These are phyloP conservation scores for Diprion similis DNA, from an alignment of 1,140 invertebrate species.

Conservation along the genomic window DNA sequence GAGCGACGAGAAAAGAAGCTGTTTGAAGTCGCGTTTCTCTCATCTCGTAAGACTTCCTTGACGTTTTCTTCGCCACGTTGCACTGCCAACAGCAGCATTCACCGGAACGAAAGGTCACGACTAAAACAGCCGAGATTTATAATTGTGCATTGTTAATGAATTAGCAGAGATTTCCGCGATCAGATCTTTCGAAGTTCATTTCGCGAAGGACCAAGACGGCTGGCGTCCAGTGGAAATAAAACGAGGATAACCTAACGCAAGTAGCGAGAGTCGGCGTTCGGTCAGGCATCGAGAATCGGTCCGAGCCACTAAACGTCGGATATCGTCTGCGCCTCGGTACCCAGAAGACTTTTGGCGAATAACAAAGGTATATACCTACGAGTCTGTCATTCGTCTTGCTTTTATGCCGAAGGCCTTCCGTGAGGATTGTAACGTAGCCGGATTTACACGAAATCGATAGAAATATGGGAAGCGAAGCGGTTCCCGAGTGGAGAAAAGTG, in stretches of 20 bases:
- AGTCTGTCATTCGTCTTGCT: neutral
- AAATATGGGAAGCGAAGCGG: conserved; percentile 47
- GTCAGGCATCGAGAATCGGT: neutral
- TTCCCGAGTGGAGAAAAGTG: conserved; percentile 7
- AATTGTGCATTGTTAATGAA: too few species aligned
- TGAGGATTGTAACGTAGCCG: conserved; percentile 38
- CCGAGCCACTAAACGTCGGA: neutral
- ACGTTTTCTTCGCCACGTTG: conserved; percentile 25
- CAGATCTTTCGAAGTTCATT: neutral
- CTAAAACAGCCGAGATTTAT: neutral
- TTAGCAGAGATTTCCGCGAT: neutral
- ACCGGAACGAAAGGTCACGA: neutral
- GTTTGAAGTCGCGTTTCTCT: conserved; percentile 22
- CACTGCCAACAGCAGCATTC: neutral
- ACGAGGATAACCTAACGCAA: neutral
- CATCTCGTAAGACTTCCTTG: conserved; percentile 50
- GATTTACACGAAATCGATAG: conserved; percentile 59
- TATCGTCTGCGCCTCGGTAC: neutral
- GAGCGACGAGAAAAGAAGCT: neutral
- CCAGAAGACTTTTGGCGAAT: neutral
- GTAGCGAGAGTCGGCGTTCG: neutral
- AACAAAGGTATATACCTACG: neutral
- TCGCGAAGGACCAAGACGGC: too few species aligned
- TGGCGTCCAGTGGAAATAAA: neutral
- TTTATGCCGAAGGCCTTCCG: neutral